Evolutionary conservation across 2,113 vertebrate genomes (phyloP).

Genomic region (Morone saxatilis): DNA sequence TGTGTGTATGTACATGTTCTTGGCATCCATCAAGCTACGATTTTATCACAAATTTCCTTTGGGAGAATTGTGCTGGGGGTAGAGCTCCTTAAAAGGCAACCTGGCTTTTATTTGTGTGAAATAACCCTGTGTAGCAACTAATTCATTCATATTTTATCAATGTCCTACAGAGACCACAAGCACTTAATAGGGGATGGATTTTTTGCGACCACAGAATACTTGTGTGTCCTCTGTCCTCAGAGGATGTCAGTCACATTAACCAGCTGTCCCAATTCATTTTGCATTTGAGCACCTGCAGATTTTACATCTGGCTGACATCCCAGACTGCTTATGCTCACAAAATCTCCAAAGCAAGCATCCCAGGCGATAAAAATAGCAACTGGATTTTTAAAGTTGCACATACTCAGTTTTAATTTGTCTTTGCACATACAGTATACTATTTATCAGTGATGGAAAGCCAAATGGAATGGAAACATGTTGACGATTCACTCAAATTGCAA

Average conservation of each 20-base stretch:
- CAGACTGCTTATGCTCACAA: conserved; percentile 27
- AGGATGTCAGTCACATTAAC: conserved; percentile 55
- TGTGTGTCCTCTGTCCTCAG: conserved; percentile 31
- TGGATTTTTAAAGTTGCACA: background rate
- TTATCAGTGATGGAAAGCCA: background rate
- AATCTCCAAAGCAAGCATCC: conserved; percentile 12
- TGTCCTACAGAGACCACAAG: conserved; percentile 44
- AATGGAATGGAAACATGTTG: background rate
- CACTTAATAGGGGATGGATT: conserved; percentile 33
- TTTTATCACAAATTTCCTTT: conserved; percentile 62
- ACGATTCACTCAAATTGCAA: background rate
- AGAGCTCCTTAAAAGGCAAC: conserved; percentile 60
- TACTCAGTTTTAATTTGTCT: background rate
- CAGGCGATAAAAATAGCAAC: background rate
- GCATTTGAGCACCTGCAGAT: conserved; percentile 44
- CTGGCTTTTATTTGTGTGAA: conserved; percentile 42
- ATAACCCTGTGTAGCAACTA: conserved; percentile 33
- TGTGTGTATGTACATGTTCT: conserved; percentile 35
- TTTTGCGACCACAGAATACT: conserved; percentile 42
- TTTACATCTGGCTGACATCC: conserved; percentile 15
- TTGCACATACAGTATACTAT: background rate
- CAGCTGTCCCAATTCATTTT: conserved; percentile 47
- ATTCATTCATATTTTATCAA: conserved; percentile 67
- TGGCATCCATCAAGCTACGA: conserved; percentile 47
- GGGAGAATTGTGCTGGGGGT: conserved; percentile 38